Conservation (phyloP, 2,113 vertebrate species). For the Pterocles burchelli region DNA sequence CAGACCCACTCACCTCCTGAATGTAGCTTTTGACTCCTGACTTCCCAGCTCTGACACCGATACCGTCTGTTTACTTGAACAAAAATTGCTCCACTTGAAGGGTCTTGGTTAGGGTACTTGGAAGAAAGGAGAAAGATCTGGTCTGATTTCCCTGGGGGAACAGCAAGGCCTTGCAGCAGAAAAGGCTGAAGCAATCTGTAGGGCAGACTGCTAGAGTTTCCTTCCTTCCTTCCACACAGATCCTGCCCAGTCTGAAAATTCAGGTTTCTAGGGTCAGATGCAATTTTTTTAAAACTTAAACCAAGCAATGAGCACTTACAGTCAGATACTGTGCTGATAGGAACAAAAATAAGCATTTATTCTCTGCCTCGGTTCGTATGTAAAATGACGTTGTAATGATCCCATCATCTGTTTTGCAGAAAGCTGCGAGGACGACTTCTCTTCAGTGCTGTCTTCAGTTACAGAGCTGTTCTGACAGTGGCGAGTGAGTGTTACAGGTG, state of each 20-base stretch:
- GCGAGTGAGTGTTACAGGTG: slow-evolving; percentile 69
- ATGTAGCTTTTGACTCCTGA: not conserved
- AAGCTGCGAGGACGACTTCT: slow-evolving; percentile 42
- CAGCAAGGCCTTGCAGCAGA: not conserved
- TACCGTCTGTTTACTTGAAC: not conserved
- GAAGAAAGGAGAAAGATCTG: not conserved
- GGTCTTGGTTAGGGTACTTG: not conserved
- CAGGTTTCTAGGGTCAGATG: not conserved
- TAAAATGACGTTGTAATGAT: slow-evolving; percentile 43
- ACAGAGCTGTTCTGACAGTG: slow-evolving; percentile 64
- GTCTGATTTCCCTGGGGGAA: not conserved
- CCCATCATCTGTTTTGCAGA: slow-evolving; percentile 52
- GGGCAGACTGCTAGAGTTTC: not conserved
- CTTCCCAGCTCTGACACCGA: not conserved
- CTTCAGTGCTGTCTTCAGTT: slow-evolving; percentile 56
- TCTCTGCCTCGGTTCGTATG: slow-evolving; percentile 33
- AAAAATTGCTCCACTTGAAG: not conserved
- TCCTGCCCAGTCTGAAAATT: not conserved
- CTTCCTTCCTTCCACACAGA: not conserved
- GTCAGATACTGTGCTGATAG: not conserved
- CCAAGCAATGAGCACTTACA: not conserved
- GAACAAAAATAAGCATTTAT: slow-evolving; percentile 46
- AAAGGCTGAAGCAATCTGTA: not conserved
- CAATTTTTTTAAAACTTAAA: not conserved
- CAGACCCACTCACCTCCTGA: not conserved